Evolutionary conservation across 2,888 invertebrate genomes (phyloP).

Genomic region (Tipula unca): DNA sequence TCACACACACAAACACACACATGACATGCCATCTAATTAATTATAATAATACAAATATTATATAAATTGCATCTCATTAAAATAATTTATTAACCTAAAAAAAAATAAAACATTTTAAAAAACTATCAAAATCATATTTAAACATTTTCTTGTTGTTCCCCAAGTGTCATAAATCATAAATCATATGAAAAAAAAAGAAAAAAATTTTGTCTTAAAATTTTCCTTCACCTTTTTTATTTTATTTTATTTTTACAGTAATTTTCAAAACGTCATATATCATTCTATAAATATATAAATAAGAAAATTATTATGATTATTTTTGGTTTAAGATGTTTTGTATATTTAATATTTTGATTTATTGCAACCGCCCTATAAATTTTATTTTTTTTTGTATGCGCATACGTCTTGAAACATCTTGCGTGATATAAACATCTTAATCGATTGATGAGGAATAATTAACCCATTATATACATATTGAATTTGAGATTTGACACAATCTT

Average conservation of each 20-base stretch:
- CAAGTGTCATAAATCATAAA: background rate
- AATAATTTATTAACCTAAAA: background rate
- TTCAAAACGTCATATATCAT: background rate
- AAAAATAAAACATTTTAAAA: background rate
- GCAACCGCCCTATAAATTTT: background rate
- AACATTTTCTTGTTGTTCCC: background rate
- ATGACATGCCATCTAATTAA: background rate
- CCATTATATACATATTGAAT: too few species aligned
- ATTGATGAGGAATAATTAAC: background rate
- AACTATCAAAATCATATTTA: background rate
- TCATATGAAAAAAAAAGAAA: background rate
- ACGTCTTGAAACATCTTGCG: background rate
- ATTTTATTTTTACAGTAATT: background rate
- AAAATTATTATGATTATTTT: background rate
- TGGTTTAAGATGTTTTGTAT: background rate
- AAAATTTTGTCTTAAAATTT: background rate
- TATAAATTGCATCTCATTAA: background rate
- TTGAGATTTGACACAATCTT: too few species aligned
- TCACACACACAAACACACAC: background rate
- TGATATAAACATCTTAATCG: background rate
- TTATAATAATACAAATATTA: background rate
- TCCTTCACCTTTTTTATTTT: background rate
- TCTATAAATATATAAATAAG: background rate
- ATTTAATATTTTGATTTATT: background rate
- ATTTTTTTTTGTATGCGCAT: background rate